These are phyloP conservation scores for Macrobrachium nipponense DNA, from an alignment of 1,140 invertebrate genomes.

Conservation along the genomic window DNA sequence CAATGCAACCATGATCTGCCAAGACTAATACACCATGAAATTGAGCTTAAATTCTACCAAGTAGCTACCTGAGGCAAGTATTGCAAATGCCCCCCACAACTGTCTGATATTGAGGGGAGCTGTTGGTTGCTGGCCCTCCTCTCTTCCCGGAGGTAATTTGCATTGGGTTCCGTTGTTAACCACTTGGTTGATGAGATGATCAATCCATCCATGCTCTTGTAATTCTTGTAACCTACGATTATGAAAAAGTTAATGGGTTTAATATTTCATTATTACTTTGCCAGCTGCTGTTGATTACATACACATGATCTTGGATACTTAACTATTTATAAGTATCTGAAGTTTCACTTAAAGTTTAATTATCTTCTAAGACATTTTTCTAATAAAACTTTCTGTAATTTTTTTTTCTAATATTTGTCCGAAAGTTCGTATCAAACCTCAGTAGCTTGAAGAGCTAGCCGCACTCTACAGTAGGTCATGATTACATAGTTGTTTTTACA, in stretches of 20 bases:
- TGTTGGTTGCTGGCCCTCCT: constrained; percentile 37
- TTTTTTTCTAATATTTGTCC: too few species aligned
- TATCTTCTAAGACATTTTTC: too few species aligned
- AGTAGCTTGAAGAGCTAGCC: too few species aligned
- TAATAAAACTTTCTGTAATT: too few species aligned
- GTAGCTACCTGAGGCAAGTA: constrained; percentile 40
- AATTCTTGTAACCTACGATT: constrained; percentile 27
- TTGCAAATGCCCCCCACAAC: constrained; percentile 49
- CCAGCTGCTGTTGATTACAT: background rate
- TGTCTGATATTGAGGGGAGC: constrained; percentile 28
- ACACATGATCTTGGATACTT: background rate
- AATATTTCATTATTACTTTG: background rate
- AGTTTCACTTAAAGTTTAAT: too few species aligned
- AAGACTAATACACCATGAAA: too few species aligned
- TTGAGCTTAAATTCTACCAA: background rate
- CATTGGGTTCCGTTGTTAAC: constrained; percentile 48
- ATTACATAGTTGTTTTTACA: too few species aligned
- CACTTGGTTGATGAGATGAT: constrained; percentile 21
- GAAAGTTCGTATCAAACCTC: too few species aligned
- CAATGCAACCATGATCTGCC: too few species aligned
- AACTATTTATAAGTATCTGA: background rate
- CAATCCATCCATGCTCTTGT: constrained; percentile 45
- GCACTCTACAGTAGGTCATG: too few species aligned
- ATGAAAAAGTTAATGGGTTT: background rate
- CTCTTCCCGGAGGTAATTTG: constrained; percentile 32